phyloP scores from a whole-genome alignment of 2,113 vertebrate genomes.

The Varanus salvator region DNA sequence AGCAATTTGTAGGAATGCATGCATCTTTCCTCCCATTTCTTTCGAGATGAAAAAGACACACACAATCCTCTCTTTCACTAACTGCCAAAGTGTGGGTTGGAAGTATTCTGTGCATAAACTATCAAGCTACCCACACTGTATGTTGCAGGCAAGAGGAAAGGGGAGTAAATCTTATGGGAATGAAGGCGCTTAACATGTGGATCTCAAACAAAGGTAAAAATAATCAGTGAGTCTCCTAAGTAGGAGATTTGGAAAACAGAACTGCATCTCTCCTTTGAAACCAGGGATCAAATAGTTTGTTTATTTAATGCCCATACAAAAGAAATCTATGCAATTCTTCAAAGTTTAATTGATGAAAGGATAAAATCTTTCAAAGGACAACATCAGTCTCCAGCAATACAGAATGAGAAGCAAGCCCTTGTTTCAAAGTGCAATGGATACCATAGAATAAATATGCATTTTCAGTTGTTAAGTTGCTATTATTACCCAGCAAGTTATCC shows the following conservation, averaged over 20 bases:
- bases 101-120: not conserved
- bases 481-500: slow-evolving; percentile 18
- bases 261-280: not conserved
- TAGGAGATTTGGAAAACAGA: not conserved
- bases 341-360: not conserved
- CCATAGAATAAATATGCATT: not conserved
- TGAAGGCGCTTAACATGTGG: not conserved
- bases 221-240: not conserved
- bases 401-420: not conserved
- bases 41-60: not conserved
- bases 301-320: not conserved
- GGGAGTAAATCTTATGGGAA: no score
- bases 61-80: not conserved
- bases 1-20: not conserved
- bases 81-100: not conserved
- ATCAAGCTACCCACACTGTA: not conserved
- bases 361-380: not conserved
- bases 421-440: slow-evolving; percentile 8
- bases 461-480: slow-evolving; percentile 13
- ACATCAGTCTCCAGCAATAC: not conserved
- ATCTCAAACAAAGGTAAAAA: not conserved
- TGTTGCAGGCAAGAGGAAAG: not conserved
- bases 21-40: not conserved
- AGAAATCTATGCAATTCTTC: not conserved
- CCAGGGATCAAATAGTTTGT: not conserved